Evolutionary conservation across 2,797 vertebrate species (phyloP), one percentile per base, ranked within the genome.

Genomic region (Lindbergichthys nudifrons): DNA sequence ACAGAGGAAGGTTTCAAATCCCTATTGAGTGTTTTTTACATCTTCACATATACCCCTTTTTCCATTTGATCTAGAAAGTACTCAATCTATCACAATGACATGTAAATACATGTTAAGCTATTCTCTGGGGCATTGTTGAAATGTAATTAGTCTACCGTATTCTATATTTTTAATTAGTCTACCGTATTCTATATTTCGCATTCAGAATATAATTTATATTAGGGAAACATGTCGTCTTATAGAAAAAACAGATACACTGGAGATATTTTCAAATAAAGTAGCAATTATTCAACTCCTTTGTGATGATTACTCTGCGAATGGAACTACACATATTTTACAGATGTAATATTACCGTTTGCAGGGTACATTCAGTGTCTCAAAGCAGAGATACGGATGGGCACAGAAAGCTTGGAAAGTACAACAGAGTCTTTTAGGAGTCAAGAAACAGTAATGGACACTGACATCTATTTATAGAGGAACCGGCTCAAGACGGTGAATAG

Each of bases 391-490:
- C 59, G 32, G 73, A 68, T 60, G 71, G 77, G 11, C 64, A 67
- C 67, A 80, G 30, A 68, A 58, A 86, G 77, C 83, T 69, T 54
- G 41, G 66, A 77, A 79, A 84, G 72, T 81, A 88, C 82, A 87
- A 79, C 59, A 26, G n/a, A 62, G 75, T 86, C 82, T 88, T 88
- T 90, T 81, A 81, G 63, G 68, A 82, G 65, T 74, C 73, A 56
- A 84, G 81, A 82, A 86, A 65, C 84, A 65, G 73, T 89, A 85
- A 91, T 87, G 87, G 87, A 87, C 86, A 81, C 78, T 83, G 79
- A 68, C 45, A 18, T 87, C 86, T 91, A 91, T 90, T 92, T 90
- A 88, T 92, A 92, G 88, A 77, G 65, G 77, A 71, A 78, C 75
- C 73, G 57, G 61, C 79, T 72, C 79, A 81, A 87, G 77, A 75